Evolutionary conservation across 30 jellyfish, hydroid and myxozoan species (phyloP), one percentile per base, ranked within the genome.

Genomic region (Catostylus mosaicus): DNA sequence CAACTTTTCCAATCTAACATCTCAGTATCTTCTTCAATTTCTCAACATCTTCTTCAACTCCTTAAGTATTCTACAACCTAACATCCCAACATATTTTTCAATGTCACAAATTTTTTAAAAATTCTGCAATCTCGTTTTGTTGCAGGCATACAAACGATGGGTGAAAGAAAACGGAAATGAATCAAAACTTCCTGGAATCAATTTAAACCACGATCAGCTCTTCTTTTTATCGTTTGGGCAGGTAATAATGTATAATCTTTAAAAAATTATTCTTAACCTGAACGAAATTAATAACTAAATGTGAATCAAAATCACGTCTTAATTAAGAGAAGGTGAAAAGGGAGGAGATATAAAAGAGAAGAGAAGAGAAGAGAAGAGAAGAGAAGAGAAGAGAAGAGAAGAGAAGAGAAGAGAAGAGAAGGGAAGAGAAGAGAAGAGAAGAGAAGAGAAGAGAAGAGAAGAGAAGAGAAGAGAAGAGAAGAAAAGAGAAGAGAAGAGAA

Each of bases 101-200:
- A n/a, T n/a, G n/a, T n/a, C n/a, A n/a, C n/a, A n/a, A n/a, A n/a
- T n/a, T n/a, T n/a, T n/a, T n/a, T n/a, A n/a, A n/a, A n/a, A 61
- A 61, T 35, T 10, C 8, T 61, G 16, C 12, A 9, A 19, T 24
- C 16, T 16, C 57, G 4, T 32, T 65, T 19, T 20, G 4, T 9
- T 31, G 77, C 31, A 91, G 98, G 98, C 98, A 38, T 91, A 85
- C 81, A 91, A 85, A 62, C 54, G 83, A 22, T 91, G 98, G 98
- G 88, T 74, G 56, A 32, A 74, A 80, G 74, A 9, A 1, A 75
- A 86, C 57, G 96, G 96, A 36, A 54, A 35, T 52, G 98, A 91
- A 43, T 50, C 60, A 45, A 67, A 82, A 63, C 84, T 91, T 7
- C 98, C 98, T 18, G 98, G 96, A 23, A 46, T 91, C 11, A 67